These are phyloP conservation scores for Drosophila mayri DNA, from an alignment of 1,140 invertebrate genomes.

Conservation along the genomic window DNA sequence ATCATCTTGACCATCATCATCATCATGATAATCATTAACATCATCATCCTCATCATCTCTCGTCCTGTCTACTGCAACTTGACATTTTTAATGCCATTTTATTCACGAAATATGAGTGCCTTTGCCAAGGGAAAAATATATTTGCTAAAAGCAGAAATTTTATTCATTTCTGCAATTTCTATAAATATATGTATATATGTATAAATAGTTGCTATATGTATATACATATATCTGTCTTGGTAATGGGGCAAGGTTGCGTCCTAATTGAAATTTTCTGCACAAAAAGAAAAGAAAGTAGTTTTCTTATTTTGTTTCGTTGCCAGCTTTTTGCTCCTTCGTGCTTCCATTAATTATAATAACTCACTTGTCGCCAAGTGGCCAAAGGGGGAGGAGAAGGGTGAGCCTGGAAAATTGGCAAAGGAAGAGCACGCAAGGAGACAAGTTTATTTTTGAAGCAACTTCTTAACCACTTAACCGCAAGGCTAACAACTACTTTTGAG, in stretches of 20 bases:
- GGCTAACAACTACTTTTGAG: neutral
- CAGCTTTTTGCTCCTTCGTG: neutral
- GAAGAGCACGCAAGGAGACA: conserved; percentile 22
- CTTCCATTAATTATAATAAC: conserved; percentile 46
- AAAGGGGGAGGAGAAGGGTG: neutral
- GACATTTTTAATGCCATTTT: conserved; percentile 36
- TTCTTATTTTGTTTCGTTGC: neutral
- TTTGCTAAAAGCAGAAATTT: conserved; percentile 31
- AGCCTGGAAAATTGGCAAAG: neutral
- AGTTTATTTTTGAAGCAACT: conserved; percentile 21
- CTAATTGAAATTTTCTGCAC: conserved; percentile 43
- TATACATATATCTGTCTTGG: neutral
- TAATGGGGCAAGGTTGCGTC: conserved; percentile 37
- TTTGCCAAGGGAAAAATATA: conserved; percentile 9
- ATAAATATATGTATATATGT: neutral
- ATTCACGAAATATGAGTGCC: neutral
- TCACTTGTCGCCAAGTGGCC: conserved; percentile 24
- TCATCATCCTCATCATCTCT: conserved; percentile 1
- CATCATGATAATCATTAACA: too few relatives aligned
- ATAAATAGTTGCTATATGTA: neutral
- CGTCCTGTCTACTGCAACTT: conserved; percentile 6
- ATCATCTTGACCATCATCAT: neutral
- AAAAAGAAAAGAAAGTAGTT: conserved; percentile 14
- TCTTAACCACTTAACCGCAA: neutral
- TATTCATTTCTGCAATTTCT: conserved; percentile 8